Evolutionary conservation across 1,140 invertebrate genomes (phyloP).

Genomic region (Leptonema lineaticorne): DNA sequence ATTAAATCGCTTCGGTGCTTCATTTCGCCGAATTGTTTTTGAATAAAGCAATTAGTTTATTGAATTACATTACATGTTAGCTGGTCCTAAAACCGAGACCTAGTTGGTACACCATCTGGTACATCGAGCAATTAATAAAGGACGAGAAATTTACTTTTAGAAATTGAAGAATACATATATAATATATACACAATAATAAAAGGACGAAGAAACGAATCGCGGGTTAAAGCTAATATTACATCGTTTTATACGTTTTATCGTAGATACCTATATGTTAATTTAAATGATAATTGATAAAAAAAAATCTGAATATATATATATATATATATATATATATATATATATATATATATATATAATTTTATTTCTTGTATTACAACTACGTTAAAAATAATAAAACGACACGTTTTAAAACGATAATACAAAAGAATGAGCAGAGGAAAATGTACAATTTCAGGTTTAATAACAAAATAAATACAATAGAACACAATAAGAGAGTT

Average conservation of each 20-base stretch:
- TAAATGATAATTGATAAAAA: too few relatives aligned
- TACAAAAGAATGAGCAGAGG: not conserved
- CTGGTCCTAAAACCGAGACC: not conserved
- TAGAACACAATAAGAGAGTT: not conserved
- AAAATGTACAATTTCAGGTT: not conserved
- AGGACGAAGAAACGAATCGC: too few relatives aligned
- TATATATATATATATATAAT: not conserved
- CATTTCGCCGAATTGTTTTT: not conserved
- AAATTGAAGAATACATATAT: not conserved
- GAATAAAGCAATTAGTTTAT: slow-evolving; percentile 5
- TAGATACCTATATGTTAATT: too few relatives aligned
- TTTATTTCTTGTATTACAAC: too few relatives aligned
- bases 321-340: not conserved
- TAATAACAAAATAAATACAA: not conserved
- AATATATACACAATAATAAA: too few relatives aligned
- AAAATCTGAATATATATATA: not conserved
- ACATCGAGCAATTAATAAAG: slow-evolving; percentile 4
- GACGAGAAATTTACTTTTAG: slow-evolving; percentile 1
- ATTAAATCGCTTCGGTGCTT: too few relatives aligned
- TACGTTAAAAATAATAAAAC: not conserved
- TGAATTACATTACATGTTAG: not conserved
- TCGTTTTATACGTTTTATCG: too few relatives aligned
- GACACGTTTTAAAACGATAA: not conserved
- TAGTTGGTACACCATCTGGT: slow-evolving; percentile 13
- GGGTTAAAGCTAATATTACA: too few relatives aligned